Conservation (phyloP, 2,797 vertebrate genomes). For the Etheostoma nigrum region DNA sequence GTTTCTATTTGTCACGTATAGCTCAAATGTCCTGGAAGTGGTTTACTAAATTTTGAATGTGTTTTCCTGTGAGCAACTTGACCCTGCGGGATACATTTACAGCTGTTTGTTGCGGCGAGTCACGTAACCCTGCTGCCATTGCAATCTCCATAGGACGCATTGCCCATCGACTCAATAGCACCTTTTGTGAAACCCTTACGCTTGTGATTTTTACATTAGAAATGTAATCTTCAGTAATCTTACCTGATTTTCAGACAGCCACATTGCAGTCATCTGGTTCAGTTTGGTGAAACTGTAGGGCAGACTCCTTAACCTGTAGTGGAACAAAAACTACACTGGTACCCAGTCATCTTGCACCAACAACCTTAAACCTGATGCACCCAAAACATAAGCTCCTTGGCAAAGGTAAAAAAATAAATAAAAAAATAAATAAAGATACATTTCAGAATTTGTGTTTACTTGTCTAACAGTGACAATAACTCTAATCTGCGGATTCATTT, state of each 20-base stretch:
- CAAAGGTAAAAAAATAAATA: no score
- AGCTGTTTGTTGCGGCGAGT: conserved; percentile 9
- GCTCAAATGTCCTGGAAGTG: conserved; percentile 62
- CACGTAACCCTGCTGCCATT: conserved; percentile 12
- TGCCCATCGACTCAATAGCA: not conserved
- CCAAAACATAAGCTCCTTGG: no score
- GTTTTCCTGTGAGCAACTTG: conserved; percentile 46
- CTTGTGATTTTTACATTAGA: conserved; percentile 3
- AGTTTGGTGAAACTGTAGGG: conserved; percentile 97
- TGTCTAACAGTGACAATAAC: not conserved
- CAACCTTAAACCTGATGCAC: not conserved
- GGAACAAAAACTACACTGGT: conserved; percentile 21
- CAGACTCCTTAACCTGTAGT: conserved; percentile 92
- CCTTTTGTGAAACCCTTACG: not conserved
- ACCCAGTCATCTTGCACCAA: not conserved
- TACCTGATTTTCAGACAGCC: conserved; percentile 99
- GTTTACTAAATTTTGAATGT: conserved; percentile 53
- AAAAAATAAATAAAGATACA: not conserved
- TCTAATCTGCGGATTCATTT: not conserved
- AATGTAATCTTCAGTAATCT: conserved; percentile 36
- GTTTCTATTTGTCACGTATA: conserved; percentile 29
- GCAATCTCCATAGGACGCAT: not conserved
- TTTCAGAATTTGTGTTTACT: not conserved
- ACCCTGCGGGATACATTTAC: conserved; percentile 34
- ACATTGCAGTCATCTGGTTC: conserved; percentile 97